Conservation (phyloP, 2,113 vertebrate species). For the Zingel zingel region DNA sequence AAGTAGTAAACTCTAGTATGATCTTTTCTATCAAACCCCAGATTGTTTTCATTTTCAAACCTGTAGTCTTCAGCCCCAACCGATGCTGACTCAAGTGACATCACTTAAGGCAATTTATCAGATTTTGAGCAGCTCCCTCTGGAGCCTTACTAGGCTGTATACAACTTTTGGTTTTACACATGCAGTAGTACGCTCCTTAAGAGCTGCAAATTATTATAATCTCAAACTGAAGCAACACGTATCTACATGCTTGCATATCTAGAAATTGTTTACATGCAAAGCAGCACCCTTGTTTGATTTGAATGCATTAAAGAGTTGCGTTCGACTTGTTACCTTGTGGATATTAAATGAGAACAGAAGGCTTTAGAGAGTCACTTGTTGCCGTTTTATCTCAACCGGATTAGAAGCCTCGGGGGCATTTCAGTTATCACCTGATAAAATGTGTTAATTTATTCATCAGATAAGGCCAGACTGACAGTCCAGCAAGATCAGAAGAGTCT, state of each 20-base stretch:
- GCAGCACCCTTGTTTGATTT: slow-evolving; percentile 8
- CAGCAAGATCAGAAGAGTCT: not conserved
- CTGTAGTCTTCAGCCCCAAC: not conserved
- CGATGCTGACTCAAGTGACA: too few species aligned
- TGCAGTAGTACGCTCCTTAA: not conserved
- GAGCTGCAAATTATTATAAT: not conserved
- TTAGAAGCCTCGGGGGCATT: not conserved
- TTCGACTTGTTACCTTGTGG: not conserved
- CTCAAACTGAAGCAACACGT: not conserved
- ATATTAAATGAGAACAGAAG: slow-evolving; percentile 1
- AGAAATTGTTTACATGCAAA: slow-evolving; percentile 14
- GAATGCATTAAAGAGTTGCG: slow-evolving; percentile 5
- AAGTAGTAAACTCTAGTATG: too few species aligned
- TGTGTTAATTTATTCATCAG: slow-evolving; percentile 1
- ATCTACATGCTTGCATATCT: not conserved
- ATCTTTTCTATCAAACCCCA: too few species aligned
- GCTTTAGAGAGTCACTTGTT: not conserved
- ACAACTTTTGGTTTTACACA: not conserved
- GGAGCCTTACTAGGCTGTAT: not conserved
- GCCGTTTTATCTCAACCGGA: slow-evolving; percentile 19
- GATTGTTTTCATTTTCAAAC: too few species aligned
- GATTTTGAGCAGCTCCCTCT: not conserved
- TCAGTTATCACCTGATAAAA: slow-evolving; percentile 29
- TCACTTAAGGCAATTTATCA: not conserved
- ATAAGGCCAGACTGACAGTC: slow-evolving; percentile 8